Percentiles rank a stretch among this genome's conserved stretches.
phyloP scores from a whole-genome alignment of 2,888 invertebrate genomes.

The Coelinius sp. region DNA sequence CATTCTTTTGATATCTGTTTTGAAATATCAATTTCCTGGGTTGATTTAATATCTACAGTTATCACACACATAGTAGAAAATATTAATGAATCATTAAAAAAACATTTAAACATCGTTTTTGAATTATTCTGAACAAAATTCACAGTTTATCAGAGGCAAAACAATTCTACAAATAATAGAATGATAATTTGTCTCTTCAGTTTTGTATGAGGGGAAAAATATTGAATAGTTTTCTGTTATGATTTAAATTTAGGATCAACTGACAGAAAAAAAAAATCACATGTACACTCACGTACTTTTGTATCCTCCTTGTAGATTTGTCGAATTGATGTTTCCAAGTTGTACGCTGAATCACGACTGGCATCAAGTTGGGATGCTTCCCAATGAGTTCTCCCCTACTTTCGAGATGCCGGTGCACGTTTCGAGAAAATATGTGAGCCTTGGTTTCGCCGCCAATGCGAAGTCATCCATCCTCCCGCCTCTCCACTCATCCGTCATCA shows the following conservation, averaged over 20 bases:
- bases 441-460: conserved; percentile 51
- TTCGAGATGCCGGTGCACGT: conserved; percentile 47
- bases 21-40: too few relatives aligned
- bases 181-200: too few relatives aligned
- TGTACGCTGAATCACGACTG: conserved; percentile 68
- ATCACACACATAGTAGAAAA: too few relatives aligned
- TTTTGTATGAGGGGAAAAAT: background rate
- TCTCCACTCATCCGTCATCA: conserved; percentile 16
- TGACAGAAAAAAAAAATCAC: conserved; percentile 26
- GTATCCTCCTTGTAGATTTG: conserved; percentile 33
- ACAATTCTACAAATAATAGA: too few relatives aligned
- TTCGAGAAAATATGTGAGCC: conserved; percentile 53
- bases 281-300: conserved; percentile 46
- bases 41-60: too few relatives aligned
- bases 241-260: too few relatives aligned
- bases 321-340: conserved; percentile 61
- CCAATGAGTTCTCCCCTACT: conserved; percentile 54
- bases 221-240: too few relatives aligned
- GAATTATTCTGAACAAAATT: too few relatives aligned
- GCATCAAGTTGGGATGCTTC: conserved; percentile 56
- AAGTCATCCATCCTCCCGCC: conserved; percentile 44
- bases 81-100: too few relatives aligned
- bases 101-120: too few relatives aligned
- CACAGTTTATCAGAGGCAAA: too few relatives aligned
- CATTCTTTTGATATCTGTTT: background rate